Base-by-base conservation (phyloP, 2,797 vertebrate species). In the Holocentrus rufus region DNA sequence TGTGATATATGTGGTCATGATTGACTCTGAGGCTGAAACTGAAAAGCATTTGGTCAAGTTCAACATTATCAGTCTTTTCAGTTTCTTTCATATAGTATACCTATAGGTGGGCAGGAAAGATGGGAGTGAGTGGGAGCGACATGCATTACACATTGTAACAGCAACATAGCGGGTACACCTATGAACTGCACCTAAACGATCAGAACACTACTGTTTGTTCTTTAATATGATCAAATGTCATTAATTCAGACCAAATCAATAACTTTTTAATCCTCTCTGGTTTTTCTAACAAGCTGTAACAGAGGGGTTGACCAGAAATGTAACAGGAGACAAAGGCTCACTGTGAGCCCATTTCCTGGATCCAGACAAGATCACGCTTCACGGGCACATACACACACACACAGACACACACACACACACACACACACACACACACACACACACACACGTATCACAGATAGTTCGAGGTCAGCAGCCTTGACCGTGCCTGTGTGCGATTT, bases 391-490 rank as follows among this genome's bases (percentile, higher is more conserved):
- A 34, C 36, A 47, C 23, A 57, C 23, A 65, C 61, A 27, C 67
- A 44, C 52, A 64, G 30, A 44, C 55, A 65, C 73, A 72, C 64
- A 70, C 27, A 31, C 59, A 54, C 56, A 7, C 60, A 65, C 52
- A 59, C 52, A 56, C 52, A 56, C 8, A 64, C 49, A 53, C 53
- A 72, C 44, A 46, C 56, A 65, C 25, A 62, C 52, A 47, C 72
- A 61, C 30, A 68, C 30, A 65, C 56, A 74, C 15, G 59, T 25
- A 71, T 55, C 17, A 42, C 80, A 78, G 76, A 65, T 79, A 68
- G 52, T 56, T 56, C 84, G 89, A 92, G 90, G 91, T 91, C 85
- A 80, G 46, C 59, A 77, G 71, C 58, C 72, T 69, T 31, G 20
- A 47, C 62, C 1, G 54, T 72, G 75, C 86, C 60, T 73, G 65